Conservation (phyloP, 2,797 vertebrate species). For the Phoeniculus purpureus region DNA sequence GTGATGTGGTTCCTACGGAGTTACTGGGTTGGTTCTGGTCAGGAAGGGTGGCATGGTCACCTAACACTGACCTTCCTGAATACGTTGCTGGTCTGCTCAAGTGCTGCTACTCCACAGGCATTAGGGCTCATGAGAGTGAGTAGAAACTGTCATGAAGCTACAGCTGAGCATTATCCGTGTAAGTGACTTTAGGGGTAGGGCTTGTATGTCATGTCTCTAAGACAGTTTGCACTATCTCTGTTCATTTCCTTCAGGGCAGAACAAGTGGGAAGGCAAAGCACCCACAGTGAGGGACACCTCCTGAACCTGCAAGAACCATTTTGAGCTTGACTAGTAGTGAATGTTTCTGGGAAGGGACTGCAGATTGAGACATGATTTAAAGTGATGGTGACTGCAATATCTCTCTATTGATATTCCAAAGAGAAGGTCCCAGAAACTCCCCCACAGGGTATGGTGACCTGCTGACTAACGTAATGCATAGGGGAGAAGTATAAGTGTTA, state of each 20-base stretch:
- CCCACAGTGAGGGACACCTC: accelerated
- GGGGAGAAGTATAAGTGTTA: background rate
- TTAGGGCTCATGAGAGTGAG: background rate
- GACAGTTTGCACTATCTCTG: background rate
- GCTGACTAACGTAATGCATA: background rate
- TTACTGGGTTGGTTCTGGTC: background rate
- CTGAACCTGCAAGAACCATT: background rate
- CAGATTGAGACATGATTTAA: background rate
- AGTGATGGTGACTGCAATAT: background rate
- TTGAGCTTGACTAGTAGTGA: background rate
- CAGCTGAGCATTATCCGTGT: background rate
- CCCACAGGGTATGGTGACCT: background rate
- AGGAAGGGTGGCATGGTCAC: background rate
- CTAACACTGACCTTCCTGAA: background rate
- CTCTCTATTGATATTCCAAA: background rate
- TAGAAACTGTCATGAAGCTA: background rate
- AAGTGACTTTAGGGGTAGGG: background rate
- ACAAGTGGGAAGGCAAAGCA: background rate
- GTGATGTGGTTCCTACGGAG: background rate
- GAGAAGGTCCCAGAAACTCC: background rate
- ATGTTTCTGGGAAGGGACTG: background rate
- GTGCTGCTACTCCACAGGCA: background rate
- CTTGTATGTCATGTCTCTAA: accelerated
- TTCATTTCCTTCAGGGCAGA: background rate
- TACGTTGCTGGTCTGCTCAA: background rate